These are phyloP conservation scores for Leucoptera coffeella DNA, from an alignment of 2,888 invertebrate genomes.

Conservation along the genomic window DNA sequence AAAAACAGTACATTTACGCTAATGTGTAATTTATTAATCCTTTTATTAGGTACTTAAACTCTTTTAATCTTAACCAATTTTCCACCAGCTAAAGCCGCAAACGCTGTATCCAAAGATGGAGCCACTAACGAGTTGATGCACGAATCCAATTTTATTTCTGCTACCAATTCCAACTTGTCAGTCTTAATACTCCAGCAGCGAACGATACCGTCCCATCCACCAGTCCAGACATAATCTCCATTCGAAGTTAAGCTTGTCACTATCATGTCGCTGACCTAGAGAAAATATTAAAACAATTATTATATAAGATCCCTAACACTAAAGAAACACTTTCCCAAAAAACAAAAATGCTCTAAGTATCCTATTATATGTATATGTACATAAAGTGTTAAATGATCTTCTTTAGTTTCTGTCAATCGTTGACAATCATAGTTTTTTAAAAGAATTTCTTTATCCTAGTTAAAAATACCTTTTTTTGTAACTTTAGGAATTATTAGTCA, in stretches of 20 bases:
- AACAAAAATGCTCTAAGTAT: no score
- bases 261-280: constrained; percentile 40
- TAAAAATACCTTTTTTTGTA: no score
- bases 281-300: no score
- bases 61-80: constrained; percentile 16
- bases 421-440: no score
- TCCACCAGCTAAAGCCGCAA: constrained; percentile 21
- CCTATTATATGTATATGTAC: no score
- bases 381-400: no score
- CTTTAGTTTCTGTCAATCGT: no score
- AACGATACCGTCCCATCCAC: constrained; percentile 51
- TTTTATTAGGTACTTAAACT: constrained; percentile 1
- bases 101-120: constrained; percentile 13
- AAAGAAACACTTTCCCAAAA: no score
- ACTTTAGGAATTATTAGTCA: no score
- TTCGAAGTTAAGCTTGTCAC: constrained; percentile 38
- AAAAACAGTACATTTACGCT: not conserved
- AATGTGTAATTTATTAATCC: constrained; percentile 1
- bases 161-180: constrained; percentile 21
- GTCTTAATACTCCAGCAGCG: constrained; percentile 26
- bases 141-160: constrained; percentile 24
- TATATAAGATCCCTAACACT: no score
- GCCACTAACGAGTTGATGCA: constrained; percentile 29
- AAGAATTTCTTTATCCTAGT: no score
- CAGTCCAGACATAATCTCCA: constrained; percentile 43